Evolutionary conservation across 2,113 vertebrate genomes (phyloP), one percentile per base, ranked within the genome.

Genomic region (Leptodactylus fuscus): DNA sequence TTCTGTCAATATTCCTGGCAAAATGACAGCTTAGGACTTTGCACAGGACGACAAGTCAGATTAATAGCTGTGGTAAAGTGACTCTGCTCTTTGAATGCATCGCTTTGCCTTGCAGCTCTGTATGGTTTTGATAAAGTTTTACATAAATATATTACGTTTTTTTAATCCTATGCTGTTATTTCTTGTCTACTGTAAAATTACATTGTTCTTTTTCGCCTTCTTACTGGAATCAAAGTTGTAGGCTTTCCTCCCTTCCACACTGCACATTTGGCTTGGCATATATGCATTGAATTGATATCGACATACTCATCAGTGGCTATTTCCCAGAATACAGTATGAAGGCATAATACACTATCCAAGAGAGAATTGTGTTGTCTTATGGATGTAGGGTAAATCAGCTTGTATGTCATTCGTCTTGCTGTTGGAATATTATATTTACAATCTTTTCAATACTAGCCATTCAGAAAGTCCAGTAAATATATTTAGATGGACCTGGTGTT

Each of bases 1-100:
- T 80, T 58, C 83, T 71, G 75, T 85, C 83, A 41, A 53, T 71
- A 70, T 85, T 24, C 46, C 16, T 85, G 75, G 62, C 75, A 79
- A 32, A 67, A 69, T 69, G 83, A 71, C 49, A 83, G 55, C 38
- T 73, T 22, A 70, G 62, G 46, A 51, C 41, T 65, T 51, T 46
- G 27, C 67, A 34, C 3, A 27, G 81, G 48, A 74, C 4, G n/a
- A 44, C 38, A 83, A 62, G 22, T 83, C 36, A 32, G 70, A 46
- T 60, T 83, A 73, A 83, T 55, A 44, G 71, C 38, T 12, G 36
- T 16, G 27, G 48, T 71, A 51, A 34, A 41, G 46, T 55, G 48
- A 44, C 55, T 27, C 24, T 41, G 53, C 38, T 62, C 36, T 80
- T 7, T 38, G 55, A 41, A 44, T 44, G 34, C 77, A 80, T 44